A percentile compares a stretch with the other conserved stretches of the same genome.
Conservation (phyloP, 2,113 vertebrate genomes). For the Cairina moschata region DNA sequence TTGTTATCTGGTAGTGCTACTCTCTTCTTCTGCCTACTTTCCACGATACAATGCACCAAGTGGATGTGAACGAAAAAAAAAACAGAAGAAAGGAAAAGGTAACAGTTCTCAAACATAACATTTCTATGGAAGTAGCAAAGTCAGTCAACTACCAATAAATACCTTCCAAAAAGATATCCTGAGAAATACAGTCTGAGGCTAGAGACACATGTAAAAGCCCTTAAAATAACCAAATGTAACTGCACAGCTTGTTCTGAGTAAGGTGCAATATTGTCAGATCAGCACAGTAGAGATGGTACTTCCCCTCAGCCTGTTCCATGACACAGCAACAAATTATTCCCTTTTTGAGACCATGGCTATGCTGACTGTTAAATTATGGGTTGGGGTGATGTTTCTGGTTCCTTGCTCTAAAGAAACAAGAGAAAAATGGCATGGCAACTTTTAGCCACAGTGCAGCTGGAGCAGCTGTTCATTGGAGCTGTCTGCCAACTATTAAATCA, state of each 20-base stretch:
- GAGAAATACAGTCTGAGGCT: not conserved
- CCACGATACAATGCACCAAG: not conserved
- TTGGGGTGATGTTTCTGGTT: not conserved
- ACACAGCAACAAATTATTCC: not conserved
- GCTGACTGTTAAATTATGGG: not conserved
- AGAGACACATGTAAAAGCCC: not conserved
- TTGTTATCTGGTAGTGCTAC: not conserved
- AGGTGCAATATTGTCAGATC: not conserved
- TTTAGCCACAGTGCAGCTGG: not conserved
- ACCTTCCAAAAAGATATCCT: not conserved
- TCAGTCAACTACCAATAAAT: not conserved
- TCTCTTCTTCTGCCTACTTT: not conserved
- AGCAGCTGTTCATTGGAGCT: not conserved
- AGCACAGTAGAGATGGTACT: not conserved
- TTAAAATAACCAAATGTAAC: not conserved
- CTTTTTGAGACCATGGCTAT: not conserved
- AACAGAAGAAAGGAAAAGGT: not conserved
- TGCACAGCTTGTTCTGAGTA: no score
- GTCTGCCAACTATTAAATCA: slow-evolving; percentile 7
- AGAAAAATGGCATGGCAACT: not conserved
- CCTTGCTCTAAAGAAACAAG: not conserved
- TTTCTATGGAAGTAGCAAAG: not conserved
- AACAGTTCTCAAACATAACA: no score
- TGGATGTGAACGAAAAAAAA: not conserved
- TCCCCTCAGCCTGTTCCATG: not conserved